Base-by-base conservation (phyloP, 2,113 vertebrate genomes). In the Chionomys nivalis region DNA sequence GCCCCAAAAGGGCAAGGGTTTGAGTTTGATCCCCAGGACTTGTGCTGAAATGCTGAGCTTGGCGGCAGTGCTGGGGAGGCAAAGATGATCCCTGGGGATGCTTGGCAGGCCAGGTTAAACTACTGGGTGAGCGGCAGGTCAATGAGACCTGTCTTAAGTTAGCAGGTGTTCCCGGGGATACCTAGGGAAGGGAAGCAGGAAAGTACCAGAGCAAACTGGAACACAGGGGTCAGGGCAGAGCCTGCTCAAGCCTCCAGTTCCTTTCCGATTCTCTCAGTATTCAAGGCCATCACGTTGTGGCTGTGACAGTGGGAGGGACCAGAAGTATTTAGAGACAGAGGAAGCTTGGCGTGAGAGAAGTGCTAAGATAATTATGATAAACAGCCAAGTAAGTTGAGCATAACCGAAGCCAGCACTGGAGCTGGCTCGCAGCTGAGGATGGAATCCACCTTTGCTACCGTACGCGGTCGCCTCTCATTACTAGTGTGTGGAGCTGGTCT, bases 241-340 rank as follows among this genome's bases (percentile, higher is more conserved):
- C 19, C 28, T 13, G 19, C 10, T 68, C 39, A 66, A 21, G 42
- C 42, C 44, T 19, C 19, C 16, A 91, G 24, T 55, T 14, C 17
- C 7, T 90, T 94, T 95, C 52, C 76, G 58, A 47, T 87, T 89
- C 77, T 77, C 93, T 83, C 36, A 85, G 12, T 68, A 68, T 63
- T 94, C 12, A 93, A 83, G 68, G 44, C 47, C 52, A 47, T 77
- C 49, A 75, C 4, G 8, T 10, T 31, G n/a, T 2, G 12, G 55
- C 82, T 44, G 66, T 52, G 58, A 70, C 85, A 63, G 10, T 79
- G 63, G 58, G 44, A 72, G 33, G 28, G 65, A 65, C 23, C 82
- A 61, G 17, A 88, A 88, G 26, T 76, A 83, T n/a, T 91, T 91
- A 94, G 13, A 44, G 76, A 93, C 47, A n/a, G 63, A 33, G 63